phyloP scores from a whole-genome alignment of 2,888 invertebrate genomes.

The Ormyrus labotus region DNA sequence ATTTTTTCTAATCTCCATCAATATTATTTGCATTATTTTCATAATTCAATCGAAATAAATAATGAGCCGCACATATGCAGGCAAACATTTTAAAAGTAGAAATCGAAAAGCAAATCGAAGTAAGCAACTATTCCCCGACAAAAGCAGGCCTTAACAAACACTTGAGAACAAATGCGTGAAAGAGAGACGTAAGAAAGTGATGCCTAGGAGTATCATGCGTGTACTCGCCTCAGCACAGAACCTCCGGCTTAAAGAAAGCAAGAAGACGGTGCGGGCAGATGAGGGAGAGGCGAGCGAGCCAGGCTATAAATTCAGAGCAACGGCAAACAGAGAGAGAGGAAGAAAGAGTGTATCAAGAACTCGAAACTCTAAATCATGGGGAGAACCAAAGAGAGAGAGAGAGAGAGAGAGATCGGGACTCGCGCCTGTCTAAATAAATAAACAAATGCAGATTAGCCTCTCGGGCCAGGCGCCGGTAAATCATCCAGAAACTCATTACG shows the following conservation, averaged over 20 bases:
- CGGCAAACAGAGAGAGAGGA: conserved; percentile 65
- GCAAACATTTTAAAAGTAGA: background rate
- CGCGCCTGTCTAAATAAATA: conserved; percentile 66
- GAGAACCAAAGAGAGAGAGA: conserved; percentile 34
- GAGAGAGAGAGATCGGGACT: conserved; percentile 59
- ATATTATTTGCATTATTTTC: no score
- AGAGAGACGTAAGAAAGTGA: conserved; percentile 50
- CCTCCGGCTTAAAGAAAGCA: background rate
- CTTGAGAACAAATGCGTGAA: conserved; percentile 47
- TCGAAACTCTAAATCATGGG: conserved; percentile 45
- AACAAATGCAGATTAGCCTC: conserved; percentile 74
- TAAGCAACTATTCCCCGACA: conserved; percentile 4
- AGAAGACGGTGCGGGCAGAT: background rate
- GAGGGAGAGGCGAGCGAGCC: conserved; percentile 1
- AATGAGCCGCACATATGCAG: no score
- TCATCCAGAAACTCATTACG: conserved; percentile 72
- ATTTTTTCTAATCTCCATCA: no score
- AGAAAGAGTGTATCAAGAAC: conserved; percentile 29
- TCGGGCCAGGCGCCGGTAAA: conserved; percentile 66
- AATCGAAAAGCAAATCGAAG: background rate
- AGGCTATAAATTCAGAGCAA: conserved; percentile 70
- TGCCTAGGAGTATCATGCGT: background rate
- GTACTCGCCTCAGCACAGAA: background rate
- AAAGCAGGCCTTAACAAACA: conserved; percentile 51
- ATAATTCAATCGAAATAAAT: no score